These are phyloP conservation scores for Eolophus roseicapilla DNA, from an alignment of 2,113 vertebrate genomes.

Conservation along the genomic window DNA sequence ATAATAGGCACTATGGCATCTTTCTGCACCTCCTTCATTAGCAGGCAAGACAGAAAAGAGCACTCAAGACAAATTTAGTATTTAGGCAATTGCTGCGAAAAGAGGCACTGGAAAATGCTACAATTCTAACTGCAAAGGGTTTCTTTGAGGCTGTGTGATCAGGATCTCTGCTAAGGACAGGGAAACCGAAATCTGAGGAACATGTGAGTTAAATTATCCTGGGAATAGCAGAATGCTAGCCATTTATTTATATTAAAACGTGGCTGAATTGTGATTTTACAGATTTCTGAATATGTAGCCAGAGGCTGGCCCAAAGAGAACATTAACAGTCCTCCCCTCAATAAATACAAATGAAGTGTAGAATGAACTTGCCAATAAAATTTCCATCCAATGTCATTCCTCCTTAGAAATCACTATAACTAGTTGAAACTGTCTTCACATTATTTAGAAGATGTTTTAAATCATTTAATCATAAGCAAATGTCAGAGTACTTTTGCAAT, in stretches of 20 bases:
- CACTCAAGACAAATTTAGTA: neutral
- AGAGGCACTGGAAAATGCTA: neutral
- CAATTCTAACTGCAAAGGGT: neutral
- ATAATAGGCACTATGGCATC: neutral
- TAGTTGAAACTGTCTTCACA: neutral
- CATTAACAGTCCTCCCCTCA: neutral
- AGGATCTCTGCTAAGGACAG: neutral
- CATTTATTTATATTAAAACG: neutral
- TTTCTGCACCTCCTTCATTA: constrained; percentile 45
- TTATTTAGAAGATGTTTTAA: neutral
- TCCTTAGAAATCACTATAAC: neutral
- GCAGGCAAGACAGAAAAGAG: neutral
- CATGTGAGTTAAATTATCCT: neutral
- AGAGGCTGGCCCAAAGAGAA: neutral
- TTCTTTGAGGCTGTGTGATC: neutral
- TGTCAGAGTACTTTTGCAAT: constrained; percentile 41
- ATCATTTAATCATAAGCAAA: constrained; percentile 32
- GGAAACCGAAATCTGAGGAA: neutral
- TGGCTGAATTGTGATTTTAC: neutral
- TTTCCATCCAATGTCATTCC: neutral
- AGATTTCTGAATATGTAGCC: neutral
- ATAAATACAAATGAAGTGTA: neutral
- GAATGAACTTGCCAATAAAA: neutral
- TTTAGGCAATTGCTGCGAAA: neutral
- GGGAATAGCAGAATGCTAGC: neutral